Base-by-base conservation (phyloP, 2,888 invertebrate species). In the Sinodicranocentrus sp. region DNA sequence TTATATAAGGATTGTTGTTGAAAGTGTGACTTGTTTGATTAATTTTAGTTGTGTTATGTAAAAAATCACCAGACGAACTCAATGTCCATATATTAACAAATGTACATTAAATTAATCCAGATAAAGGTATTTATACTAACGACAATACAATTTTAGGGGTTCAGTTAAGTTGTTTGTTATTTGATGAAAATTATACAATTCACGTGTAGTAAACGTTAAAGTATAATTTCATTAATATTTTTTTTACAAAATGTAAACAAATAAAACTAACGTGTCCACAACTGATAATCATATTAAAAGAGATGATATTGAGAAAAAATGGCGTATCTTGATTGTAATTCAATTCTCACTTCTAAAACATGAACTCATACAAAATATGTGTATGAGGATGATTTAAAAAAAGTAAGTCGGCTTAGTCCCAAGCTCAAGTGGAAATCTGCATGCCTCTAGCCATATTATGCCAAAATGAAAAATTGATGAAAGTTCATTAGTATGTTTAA, bases 141-240 rank as follows among this genome's bases (percentile, higher is more conserved):
- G 48, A 39, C 13, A 52, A 19, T 52, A 44, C 13, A 13, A 2
- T 44, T 44, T 44, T 44, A 44, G 13, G 13, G 13, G 8, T 19
- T 19, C n/a, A 19, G 25, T 25, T 57, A 25, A 57, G 25, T 57
- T 57, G 19, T 57, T 57, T 19, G 19, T n/a, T 19, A 25, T 57
- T 25, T 25, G 25, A 25, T 57, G 57, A 57, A 57, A 57, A 57
- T 21, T 57, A 23, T 10, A 23, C 8, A 23, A 25, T 57, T 57
- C n/a, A 25, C 25, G 57, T 57, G 25, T 25, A 57, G 5, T 25
- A 57, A 25, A 57, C 25, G 25, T 25, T 57, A 57, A 23, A 57
- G 48, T 48, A 57, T 57, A 57, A 57, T 23, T 57, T 57, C 57
- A 57, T 57, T 57, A 57, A 57, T 57, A 57, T 57, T 57, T 57